Evolutionary conservation across 2,113 vertebrate genomes (phyloP).

Genomic region (Rhineura floridana): DNA sequence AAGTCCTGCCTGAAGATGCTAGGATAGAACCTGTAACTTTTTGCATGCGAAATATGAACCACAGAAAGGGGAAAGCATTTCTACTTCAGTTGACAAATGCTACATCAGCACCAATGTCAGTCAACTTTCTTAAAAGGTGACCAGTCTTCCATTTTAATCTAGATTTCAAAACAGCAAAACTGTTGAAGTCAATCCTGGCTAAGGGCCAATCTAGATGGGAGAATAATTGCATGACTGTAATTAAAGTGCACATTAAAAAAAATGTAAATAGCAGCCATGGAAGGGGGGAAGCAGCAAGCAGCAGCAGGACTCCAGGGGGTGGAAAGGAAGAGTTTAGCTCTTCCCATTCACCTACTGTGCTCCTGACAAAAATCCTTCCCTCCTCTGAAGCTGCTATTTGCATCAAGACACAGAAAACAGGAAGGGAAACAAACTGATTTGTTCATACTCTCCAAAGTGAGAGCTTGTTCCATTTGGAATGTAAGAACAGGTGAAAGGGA

Average conservation of each 20-base stretch:
- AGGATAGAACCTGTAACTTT: too few relatives aligned
- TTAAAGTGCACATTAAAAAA: neutral
- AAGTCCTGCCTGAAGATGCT: too few relatives aligned
- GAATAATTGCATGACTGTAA: neutral
- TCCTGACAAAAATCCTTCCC: neutral
- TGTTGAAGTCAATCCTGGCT: neutral
- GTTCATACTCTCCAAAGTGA: neutral
- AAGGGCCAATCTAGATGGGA: neutral
- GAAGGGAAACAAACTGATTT: neutral
- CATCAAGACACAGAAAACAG: neutral
- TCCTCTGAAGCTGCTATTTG: neutral
- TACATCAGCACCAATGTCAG: neutral
- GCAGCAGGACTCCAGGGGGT: neutral
- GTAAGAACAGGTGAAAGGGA: neutral
- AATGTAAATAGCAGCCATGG: neutral
- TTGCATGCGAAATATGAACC: too few relatives aligned
- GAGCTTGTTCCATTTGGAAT: neutral
- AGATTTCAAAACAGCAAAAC: neutral
- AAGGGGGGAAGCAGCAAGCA: neutral
- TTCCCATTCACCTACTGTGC: neutral
- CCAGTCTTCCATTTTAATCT: neutral
- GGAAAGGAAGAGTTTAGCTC: neutral
- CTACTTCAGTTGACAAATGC: neutral
- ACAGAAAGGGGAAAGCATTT: too few relatives aligned
- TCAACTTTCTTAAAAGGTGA: neutral